Percentiles rank a stretch among this genome's conserved stretches.
Evolutionary conservation across 2,888 invertebrate species (phyloP).

Genomic region (Brenthis ino): DNA sequence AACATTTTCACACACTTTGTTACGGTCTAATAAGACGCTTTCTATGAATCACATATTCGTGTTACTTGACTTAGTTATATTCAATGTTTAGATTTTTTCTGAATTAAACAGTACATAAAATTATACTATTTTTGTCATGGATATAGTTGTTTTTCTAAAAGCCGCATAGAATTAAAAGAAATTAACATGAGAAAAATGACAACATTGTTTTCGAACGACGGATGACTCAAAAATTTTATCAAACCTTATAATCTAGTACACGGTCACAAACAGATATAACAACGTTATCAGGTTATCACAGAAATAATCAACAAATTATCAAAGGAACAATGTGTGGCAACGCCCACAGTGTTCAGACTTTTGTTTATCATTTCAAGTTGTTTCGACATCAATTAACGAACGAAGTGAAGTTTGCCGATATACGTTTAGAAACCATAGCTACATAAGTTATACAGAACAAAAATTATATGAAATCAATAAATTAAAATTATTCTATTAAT

Average conservation of each 20-base stretch:
- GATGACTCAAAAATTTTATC: slow-evolving; percentile 20
- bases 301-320: slow-evolving; percentile 66
- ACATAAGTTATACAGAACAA: neutral
- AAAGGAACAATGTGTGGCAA: slow-evolving; percentile 59
- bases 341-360: slow-evolving; percentile 65
- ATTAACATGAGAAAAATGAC: slow-evolving; percentile 10
- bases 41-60: slow-evolving; percentile 31
- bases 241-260: slow-evolving; percentile 56
- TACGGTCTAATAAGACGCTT: slow-evolving; percentile 31
- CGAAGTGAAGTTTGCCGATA: slow-evolving; percentile 18
- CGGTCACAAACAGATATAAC: slow-evolving; percentile 48
- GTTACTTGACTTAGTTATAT: neutral
- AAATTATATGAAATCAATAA: too few species aligned
- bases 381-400: slow-evolving; percentile 38
- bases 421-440: slow-evolving; percentile 31
- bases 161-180: neutral
- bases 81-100: neutral
- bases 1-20: slow-evolving; percentile 32
- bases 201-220: slow-evolving; percentile 22
- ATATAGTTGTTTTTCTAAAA: neutral
- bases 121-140: neutral
- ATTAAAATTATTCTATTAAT: too few species aligned
- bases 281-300: slow-evolving; percentile 60
- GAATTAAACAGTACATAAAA: slow-evolving; percentile 52
- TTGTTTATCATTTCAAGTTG: slow-evolving; percentile 57